Evolutionary conservation across 2,113 vertebrate species (phyloP), one percentile per base, ranked within the genome.

Genomic region (Poeciliopsis prolifica): DNA sequence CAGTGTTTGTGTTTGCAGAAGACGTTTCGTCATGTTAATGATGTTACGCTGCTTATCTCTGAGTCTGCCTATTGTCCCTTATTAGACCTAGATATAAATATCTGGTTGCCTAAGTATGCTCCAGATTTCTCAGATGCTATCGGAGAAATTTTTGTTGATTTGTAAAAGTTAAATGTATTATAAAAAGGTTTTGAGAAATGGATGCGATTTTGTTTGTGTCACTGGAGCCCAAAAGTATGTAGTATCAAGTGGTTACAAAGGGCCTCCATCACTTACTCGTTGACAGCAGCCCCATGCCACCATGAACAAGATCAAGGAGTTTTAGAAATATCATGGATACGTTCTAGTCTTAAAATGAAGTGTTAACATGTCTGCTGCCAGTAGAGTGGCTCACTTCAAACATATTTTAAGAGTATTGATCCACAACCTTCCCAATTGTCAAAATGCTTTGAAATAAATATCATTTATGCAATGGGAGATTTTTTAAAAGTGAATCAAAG

Each of bases 11-110:
- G 70, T 83, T 77, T 86, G 82, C 40, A 28, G 51, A 65, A 73
- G 80, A 70, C 33, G 26, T 70, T 77, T 83, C 26, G 29, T 80
- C 44, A 74, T 86, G 82, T 77, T 71, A 58, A 64, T 65, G 70
- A 61, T 64, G 42, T 61, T 58, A 58, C 35, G 26, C 60, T n/a
- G 31, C 12, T n/a, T 51, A 13, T 64, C n/a, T 74, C 61, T 42
- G 68, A 87, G 76, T 35, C 70, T 30, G 54, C 70, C 77, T 61
- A 4, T 79, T n/a, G 12, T 77, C 11, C 12, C n/a, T 15, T 42
- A 33, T 26, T 19, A 48, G 17, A 70, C 66, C 26, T 44, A 5
- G 17, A 80, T 68, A 70, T 5, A 60, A 64, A 65, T 63, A 15
- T 5, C 61, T 12, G 33, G 3, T 63, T 28, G 7, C 60, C 7